Base-by-base conservation (phyloP, 2,797 vertebrate species). In the Poecilia gillii region DNA sequence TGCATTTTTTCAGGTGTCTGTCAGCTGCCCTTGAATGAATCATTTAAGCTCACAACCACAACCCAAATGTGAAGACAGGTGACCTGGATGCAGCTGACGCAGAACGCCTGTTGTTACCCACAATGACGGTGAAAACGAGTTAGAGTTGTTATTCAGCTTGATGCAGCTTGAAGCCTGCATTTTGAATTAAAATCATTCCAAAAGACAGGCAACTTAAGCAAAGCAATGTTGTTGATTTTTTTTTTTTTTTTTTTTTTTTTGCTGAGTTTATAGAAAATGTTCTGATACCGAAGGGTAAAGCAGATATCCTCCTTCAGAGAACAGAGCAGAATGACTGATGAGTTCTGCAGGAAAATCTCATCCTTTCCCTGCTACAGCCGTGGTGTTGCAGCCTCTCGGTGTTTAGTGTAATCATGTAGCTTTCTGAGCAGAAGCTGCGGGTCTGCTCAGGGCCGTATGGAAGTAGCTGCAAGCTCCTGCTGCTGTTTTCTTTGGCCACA, bases 331-430 rank as follows among this genome's bases (percentile, higher is more conserved):
- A 39, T 49, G 59, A 66, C 11, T 31, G 39, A 45, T 2, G 53
- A 59, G 20, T 14, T 49, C 20, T 31, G 13, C 1, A 9, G 49
- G 9, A 51, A 36, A 73, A 80, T 25, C 4, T 66, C 11, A 43
- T 51, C 2, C 11, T 71, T 73, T 76, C 31, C 49, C 31, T 39
- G 31, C 13, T 20, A 18, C 2, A 36, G 47, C 0, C 1, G 46
- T 80, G 75, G 77, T 85, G 74, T 80, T 81, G 81, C 51, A 87
- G 77, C 64, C 71, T 76, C 1, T 33, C 33, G 0, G 11, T 87
- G 87, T 88, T 85, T 81, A 46, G 53, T 84, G 85, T 90, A 78
- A 80, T 68, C 59, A 25, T 85, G 86, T 84, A 41, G 47, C 66
- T 66, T 81, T 84, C 72, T 80, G 78, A 88, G 77, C 88, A 83